These are phyloP conservation scores for Pelvicachromis taeniatus DNA, from an alignment of 2,113 vertebrate species.

Conservation along the genomic window DNA sequence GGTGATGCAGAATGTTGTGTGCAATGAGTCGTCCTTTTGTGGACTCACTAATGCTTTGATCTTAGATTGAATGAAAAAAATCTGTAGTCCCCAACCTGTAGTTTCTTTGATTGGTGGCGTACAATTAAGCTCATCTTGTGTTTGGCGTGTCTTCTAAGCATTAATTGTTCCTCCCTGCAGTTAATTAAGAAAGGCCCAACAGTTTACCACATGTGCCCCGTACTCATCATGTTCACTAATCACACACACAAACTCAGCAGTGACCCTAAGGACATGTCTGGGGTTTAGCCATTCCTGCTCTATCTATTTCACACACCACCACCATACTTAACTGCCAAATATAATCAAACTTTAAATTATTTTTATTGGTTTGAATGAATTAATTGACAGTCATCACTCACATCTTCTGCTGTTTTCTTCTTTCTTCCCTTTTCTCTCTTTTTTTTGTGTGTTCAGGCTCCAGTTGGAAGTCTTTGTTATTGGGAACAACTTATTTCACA, in stretches of 20 bases:
- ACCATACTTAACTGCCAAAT: not conserved
- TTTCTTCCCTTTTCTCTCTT: not conserved
- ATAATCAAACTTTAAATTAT: not conserved
- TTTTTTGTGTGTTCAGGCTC: slow-evolving; percentile 3
- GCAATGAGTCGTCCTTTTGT: not conserved
- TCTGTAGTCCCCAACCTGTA: not conserved
- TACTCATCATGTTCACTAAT: slow-evolving; percentile 52
- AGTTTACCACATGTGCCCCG: slow-evolving; percentile 48
- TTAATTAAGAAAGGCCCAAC: slow-evolving; percentile 61
- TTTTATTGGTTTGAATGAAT: not conserved
- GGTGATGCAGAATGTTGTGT: not conserved
- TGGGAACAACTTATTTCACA: slow-evolving; percentile 78
- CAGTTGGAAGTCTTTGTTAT: slow-evolving; percentile 58
- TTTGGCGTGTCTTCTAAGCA: slow-evolving; percentile 43
- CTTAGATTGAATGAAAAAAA: not conserved
- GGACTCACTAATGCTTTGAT: slow-evolving; percentile 12
- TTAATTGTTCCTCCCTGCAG: slow-evolving; percentile 48
- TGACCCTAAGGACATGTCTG: slow-evolving; percentile 46
- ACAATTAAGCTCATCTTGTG: slow-evolving; percentile 36
- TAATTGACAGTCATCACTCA: not conserved
- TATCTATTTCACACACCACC: not conserved
- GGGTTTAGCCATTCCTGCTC: slow-evolving; percentile 10
- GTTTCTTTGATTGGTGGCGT: slow-evolving; percentile 27
- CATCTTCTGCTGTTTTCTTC: not conserved
- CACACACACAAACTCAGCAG: slow-evolving; percentile 39